Evolutionary conservation across 2,797 vertebrate species (phyloP), one percentile per base, ranked within the genome.

Genomic region (Merluccius polli): DNA sequence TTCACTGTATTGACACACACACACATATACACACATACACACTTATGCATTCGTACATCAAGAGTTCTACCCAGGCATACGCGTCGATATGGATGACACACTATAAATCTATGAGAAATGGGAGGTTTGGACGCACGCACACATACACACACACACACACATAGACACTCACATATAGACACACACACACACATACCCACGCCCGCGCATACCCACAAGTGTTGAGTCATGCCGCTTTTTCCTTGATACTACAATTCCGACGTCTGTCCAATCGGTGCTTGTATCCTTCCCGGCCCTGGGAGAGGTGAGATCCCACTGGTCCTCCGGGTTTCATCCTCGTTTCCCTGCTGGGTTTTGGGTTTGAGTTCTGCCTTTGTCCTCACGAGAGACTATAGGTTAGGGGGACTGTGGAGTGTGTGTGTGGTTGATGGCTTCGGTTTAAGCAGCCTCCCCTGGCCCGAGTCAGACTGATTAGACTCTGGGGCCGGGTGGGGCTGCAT

Each of bases 61-160:
- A 69, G 27, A 69, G 67, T 12, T 16, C 30, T 32, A 32, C 67
- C 27, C 67, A 12, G 52, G 21, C 21, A 24, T 59, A 59, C 21
- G 52, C 21, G 52, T 59, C 21, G 21, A 59, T 59, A 59, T 9
- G n/a, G 21, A 59, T 59, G 52, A 59, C 52, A 59, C 52, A 24
- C n/a, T 59, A 59, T 59, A 59, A n/a, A 9, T 59, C 52, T 10
- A 59, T 59, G 52, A 59, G 7, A 59, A n/a, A 59, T 59, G 52
- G 21, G 52, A n/a, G 21, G 52, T 59, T 59, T 59, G 24, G 88
- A 90, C 90, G 12, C 52, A 59, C n/a, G 24, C 52, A 59, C 21
- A 59, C 21, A 59, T 3, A 59, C 21, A 59, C 8, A 59, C 21
- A 59, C 21, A 24, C 52, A 59, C 52, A 59, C 52, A 59, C 52